Evolutionary conservation across 2,888 invertebrate species (phyloP).

Genomic region (Oscheius sp.): DNA sequence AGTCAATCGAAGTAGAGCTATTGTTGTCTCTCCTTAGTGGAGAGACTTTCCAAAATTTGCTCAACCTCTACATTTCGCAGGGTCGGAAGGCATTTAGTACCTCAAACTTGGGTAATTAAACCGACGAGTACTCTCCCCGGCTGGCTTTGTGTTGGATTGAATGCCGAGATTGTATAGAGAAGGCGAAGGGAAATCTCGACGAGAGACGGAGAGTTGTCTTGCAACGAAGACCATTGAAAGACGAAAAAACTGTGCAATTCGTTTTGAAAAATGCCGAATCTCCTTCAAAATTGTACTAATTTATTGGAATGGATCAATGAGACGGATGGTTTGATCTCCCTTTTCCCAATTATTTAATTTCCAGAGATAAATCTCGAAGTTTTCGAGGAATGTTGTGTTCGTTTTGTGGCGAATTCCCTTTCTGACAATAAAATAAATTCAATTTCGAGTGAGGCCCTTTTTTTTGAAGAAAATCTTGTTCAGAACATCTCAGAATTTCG

Average conservation of each 20-base stretch:
- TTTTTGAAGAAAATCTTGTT: not conserved
- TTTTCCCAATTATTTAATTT: not conserved
- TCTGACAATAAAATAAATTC: slow-evolving; percentile 14
- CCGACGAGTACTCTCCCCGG: too few relatives aligned
- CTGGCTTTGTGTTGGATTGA: too few relatives aligned
- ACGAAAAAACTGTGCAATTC: not conserved
- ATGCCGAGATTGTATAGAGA: too few relatives aligned
- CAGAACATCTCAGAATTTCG: slow-evolving; percentile 6
- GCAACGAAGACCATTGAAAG: not conserved
- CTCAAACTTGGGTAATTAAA: too few relatives aligned
- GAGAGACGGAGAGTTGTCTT: not conserved
- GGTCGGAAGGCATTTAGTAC: too few relatives aligned
- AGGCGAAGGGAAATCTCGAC: not conserved
- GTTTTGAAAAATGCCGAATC: not conserved
- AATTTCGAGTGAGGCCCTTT: not conserved
- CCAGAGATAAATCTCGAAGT: slow-evolving; percentile 5
- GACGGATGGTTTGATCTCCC: not conserved
- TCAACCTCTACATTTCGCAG: too few relatives aligned
- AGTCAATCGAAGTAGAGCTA: too few relatives aligned
- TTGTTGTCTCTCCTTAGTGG: too few relatives aligned
- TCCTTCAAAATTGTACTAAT: not conserved
- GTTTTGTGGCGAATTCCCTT: not conserved
- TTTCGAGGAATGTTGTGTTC: slow-evolving; percentile 6
- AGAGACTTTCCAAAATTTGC: too few relatives aligned
- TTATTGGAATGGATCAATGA: not conserved